Base-by-base conservation (phyloP, 2,113 vertebrate genomes). In the Pachypanchax playfairii region DNA sequence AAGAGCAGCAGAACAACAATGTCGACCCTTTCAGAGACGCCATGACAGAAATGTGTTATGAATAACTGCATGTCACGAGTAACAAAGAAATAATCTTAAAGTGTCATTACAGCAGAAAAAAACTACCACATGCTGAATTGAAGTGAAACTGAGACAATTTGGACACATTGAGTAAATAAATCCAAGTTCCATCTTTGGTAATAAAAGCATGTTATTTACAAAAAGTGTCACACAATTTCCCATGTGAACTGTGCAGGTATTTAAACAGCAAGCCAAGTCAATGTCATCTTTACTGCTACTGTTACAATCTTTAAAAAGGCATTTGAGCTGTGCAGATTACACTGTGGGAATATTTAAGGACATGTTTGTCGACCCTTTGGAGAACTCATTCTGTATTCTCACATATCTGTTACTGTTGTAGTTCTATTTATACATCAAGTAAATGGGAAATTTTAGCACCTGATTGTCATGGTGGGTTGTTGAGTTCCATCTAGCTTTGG, bases 131-230 rank as follows among this genome's bases (percentile, higher is more conserved):
- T 29, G 28, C 28, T 5, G 28, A n/a, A n/a, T n/a, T n/a, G n/a
- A n/a, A n/a, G n/a, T n/a, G n/a, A n/a, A n/a, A n/a, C n/a, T n/a
- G n/a, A n/a, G n/a, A n/a, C n/a, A n/a, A n/a, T n/a, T n/a, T n/a
- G n/a, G n/a, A n/a, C n/a, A n/a, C n/a, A n/a, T n/a, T n/a, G n/a
- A 59, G 71, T 72, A 73, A 64, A 51, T 71, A 72, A 68, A 14
- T 13, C 50, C 3, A 14, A 7, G 12, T 15, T 18, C 7, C 8
- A 10, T n/a, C n/a, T 21, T 18, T 18, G 39, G n/a, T 7, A 42
- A 18, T n/a, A n/a, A n/a, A n/a, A n/a, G n/a, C n/a, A n/a, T n/a
- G n/a, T n/a, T n/a, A n/a, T n/a, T n/a, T n/a, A n/a, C n/a, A n/a
- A n/a, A n/a, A n/a, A n/a, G n/a, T n/a, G n/a, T n/a, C 28, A 29